These are phyloP conservation scores for Burhinus bistriatus DNA, from an alignment of 2,113 vertebrate genomes.

Conservation along the genomic window DNA sequence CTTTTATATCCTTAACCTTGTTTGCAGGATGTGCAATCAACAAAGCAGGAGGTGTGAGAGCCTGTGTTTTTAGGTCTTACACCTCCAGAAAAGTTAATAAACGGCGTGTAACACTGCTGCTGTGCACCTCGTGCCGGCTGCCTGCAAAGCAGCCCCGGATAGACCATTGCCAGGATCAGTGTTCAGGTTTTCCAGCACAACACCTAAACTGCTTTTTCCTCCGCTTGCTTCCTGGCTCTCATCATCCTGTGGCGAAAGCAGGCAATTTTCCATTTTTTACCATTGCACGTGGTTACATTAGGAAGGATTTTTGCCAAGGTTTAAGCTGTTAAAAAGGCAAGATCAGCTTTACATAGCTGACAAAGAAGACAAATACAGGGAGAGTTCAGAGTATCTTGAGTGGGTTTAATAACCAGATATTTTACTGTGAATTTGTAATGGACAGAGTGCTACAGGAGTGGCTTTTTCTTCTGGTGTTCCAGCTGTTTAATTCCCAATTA, in stretches of 20 bases:
- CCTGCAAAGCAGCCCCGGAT: not conserved
- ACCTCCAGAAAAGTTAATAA: not conserved
- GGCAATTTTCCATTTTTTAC: not conserved
- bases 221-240: not conserved
- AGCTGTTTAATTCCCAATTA: not conserved
- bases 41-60: not conserved
- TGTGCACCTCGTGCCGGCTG: fast-evolving
- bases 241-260: not conserved
- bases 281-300: not conserved
- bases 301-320: not conserved
- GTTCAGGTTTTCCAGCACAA: not conserved
- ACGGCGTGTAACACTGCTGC: fast-evolving
- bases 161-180: fast-evolving
- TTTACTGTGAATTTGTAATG: not conserved
- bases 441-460: not conserved
- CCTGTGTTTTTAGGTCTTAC: not conserved
- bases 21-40: not conserved
- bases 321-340: not conserved
- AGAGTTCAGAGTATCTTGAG: not conserved
- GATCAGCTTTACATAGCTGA: not conserved
- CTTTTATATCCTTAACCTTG: not conserved
- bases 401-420: not conserved
- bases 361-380: not conserved
- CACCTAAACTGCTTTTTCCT: not conserved
- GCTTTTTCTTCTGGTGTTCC: not conserved